These are phyloP conservation scores for Ormyrus pomaceus DNA, from an alignment of 2,888 invertebrate genomes.

Conservation along the genomic window DNA sequence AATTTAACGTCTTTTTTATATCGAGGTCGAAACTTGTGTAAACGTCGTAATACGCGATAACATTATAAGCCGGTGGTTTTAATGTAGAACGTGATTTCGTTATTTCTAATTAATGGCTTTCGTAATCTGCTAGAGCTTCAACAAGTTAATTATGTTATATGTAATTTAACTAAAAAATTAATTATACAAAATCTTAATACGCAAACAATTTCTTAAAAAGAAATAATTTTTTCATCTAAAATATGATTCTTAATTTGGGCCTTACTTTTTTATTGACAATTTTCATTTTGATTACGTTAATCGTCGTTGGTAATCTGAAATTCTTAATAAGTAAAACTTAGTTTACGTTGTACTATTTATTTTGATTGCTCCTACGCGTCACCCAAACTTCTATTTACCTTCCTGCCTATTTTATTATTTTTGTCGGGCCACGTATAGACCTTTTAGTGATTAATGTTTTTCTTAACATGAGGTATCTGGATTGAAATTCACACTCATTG, in stretches of 20 bases:
- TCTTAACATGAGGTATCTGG: background rate
- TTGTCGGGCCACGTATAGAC: constrained; percentile 1
- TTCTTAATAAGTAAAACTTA: background rate
- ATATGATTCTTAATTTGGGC: too few species aligned
- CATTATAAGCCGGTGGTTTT: constrained; percentile 7
- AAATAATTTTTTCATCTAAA: too few species aligned
- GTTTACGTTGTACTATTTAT: constrained; percentile 19
- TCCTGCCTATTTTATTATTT: constrained; percentile 1
- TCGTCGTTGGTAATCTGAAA: too few species aligned
- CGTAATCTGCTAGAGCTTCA: background rate
- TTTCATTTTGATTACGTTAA: too few species aligned
- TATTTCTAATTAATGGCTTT: constrained; percentile 11
- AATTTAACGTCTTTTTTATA: background rate
- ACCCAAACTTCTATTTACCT: constrained; percentile 27
- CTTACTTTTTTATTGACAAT: too few species aligned
- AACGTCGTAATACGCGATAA: constrained; percentile 12
- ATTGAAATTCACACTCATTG: background rate
- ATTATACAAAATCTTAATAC: background rate
- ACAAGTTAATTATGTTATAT: background rate
- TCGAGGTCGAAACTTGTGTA: constrained; percentile 6
- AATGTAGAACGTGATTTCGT: constrained; percentile 13
- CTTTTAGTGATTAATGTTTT: constrained; percentile 44
- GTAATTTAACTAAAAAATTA: background rate
- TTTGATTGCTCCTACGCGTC: background rate
- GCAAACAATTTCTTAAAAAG: background rate